Evolutionary conservation across 2,797 vertebrate genomes (phyloP).

Genomic region (Trachops cirrhosus): DNA sequence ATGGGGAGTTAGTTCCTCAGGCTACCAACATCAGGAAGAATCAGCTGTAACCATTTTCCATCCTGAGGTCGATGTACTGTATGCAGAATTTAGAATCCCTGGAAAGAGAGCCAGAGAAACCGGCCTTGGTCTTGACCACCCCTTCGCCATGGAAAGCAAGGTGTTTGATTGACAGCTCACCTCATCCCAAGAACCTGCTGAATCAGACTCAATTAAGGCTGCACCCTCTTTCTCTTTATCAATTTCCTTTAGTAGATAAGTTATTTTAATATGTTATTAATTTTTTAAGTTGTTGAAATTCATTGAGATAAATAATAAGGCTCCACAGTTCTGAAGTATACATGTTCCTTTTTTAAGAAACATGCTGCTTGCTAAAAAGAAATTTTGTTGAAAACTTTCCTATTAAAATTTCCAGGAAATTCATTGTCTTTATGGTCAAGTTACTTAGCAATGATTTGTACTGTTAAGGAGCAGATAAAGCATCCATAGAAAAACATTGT

Average conservation of each 20-base stretch:
- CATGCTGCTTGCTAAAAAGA: slow-evolving; percentile 5
- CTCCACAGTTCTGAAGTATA: background rate
- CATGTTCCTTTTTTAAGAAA: background rate
- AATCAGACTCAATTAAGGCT: background rate
- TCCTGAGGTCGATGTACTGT: background rate
- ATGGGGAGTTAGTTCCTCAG: background rate
- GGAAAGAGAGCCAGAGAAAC: background rate
- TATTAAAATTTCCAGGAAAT: slow-evolving; percentile 49
- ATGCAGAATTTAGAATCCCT: background rate
- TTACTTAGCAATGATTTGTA: slow-evolving; percentile 46
- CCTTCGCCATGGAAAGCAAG: background rate
- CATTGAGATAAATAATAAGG: slow-evolving; percentile 38
- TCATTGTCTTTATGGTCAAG: background rate
- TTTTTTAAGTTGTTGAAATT: slow-evolving; percentile 49
- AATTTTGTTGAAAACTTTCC: slow-evolving; percentile 54
- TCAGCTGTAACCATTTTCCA: background rate
- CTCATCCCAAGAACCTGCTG: background rate
- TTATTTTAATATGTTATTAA: slow-evolving; percentile 7
- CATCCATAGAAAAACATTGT: background rate
- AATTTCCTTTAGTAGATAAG: background rate
- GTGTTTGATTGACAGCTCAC: background rate
- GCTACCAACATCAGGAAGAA: background rate
- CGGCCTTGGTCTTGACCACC: background rate
- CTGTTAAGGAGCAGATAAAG: slow-evolving; percentile 42
- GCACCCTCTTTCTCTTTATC: background rate